These are phyloP conservation scores for Gobio gobio DNA, from an alignment of 2,113 vertebrate species.

Conservation along the genomic window DNA sequence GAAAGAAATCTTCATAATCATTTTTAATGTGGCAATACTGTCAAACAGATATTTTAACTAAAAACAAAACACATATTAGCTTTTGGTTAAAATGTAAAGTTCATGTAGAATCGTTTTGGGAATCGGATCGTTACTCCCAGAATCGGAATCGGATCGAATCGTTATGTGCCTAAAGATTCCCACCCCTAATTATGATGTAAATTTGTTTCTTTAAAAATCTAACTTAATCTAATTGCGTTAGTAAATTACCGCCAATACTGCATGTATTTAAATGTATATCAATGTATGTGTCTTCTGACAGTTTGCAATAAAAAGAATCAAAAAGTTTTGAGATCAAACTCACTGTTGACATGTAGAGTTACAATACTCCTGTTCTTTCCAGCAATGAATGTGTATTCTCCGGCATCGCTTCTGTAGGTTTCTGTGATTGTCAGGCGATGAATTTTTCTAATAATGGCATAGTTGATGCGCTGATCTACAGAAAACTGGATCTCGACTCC, in stretches of 20 bases:
- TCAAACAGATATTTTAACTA: too few species aligned
- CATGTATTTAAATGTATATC: background rate
- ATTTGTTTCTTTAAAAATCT: background rate
- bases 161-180: too few species aligned
- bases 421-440: conserved; percentile 87
- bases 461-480: conserved; percentile 82
- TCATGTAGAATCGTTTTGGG: too few species aligned
- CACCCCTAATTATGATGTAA: too few species aligned
- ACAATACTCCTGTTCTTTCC: conserved; percentile 86
- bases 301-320: background rate
- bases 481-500: conserved; percentile 88
- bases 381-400: conserved; percentile 88
- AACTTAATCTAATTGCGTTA: background rate
- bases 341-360: conserved; percentile 85
- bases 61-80: too few species aligned
- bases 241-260: background rate
- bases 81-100: too few species aligned
- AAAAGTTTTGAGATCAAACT: conserved; percentile 43
- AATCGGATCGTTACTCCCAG: too few species aligned
- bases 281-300: background rate
- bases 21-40: too few species aligned
- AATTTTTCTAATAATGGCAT: conserved; percentile 82
- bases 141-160: too few species aligned
- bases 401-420: conserved; percentile 83
- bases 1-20: too few species aligned